Evolutionary conservation across 2,888 invertebrate genomes (phyloP), one percentile per base, ranked within the genome.

Genomic region (Sphinx pinastri): DNA sequence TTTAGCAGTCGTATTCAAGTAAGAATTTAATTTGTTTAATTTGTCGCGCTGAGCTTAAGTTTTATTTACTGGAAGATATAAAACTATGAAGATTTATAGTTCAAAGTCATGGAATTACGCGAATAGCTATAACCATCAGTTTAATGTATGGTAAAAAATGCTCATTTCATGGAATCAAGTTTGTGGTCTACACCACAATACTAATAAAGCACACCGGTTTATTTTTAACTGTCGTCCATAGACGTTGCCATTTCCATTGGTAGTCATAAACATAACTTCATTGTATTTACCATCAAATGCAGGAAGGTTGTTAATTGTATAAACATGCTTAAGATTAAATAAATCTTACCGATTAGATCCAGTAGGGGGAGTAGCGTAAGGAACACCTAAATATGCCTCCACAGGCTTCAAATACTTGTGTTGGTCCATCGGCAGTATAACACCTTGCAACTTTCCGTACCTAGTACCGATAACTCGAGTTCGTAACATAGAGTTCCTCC

Each of bases 301-400:
- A 8, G 38, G 38, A 38, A 7, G 38, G 8, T 38, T 8, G 38
- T 38, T 38, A 7, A 38, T 38, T 38, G 38, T 38, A 38, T 38
- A 38, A 38, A 0, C 54, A 10, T n/a, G 16, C 5, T 8, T n/a
- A 5, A 16, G 54, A 54, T 16, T n/a, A 51, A 54, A 67, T 68
- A 57, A 63, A 70, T 72, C 76, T 83, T 88, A 98, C 92, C 98
- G 95, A 86, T 97, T 97, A 77, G 96, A 96, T 78, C 96, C 96
- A 57, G 96, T 96, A 58, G 98, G 98, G 49, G 98, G 97, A 67
- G 97, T 97, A 6, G 98, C 98, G 88, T 98, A 98, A 10, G 98
- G 98, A 55, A 98, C 97, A 14, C 98, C 98, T 67, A 98, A 94
- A 84, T 97, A 98, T 77, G 97, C 97, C 84, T 97, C 97, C 52